Evolutionary conservation across 2,113 vertebrate species (phyloP).

Genomic region (Pongo pygmaeus): DNA sequence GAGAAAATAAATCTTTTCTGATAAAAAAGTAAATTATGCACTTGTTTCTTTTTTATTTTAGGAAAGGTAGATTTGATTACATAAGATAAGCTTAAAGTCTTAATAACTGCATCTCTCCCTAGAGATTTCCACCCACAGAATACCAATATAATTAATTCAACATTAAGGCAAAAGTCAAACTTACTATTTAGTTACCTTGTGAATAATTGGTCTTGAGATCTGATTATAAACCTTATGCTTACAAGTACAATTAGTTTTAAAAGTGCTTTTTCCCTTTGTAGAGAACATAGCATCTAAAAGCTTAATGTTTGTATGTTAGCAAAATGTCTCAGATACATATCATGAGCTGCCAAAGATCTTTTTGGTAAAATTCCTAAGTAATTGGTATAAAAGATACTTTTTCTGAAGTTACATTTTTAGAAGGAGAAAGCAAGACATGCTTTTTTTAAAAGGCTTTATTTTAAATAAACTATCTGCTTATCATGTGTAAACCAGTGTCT

Average conservation of each 20-base stretch:
- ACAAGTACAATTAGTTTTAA: slow-evolving; percentile 3
- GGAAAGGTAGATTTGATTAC: background rate
- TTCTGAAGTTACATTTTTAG: slow-evolving; percentile 1
- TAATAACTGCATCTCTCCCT: background rate
- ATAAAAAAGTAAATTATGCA: background rate
- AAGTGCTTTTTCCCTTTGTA: background rate
- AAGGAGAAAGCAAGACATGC: background rate
- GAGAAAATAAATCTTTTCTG: slow-evolving; percentile 4
- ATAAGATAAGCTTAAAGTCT: background rate
- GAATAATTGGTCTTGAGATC: background rate
- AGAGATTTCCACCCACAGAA: background rate
- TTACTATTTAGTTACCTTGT: background rate
- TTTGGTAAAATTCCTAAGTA: slow-evolving; percentile 33
- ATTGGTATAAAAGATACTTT: background rate
- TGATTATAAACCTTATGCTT: background rate
- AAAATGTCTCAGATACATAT: background rate
- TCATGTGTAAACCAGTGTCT: background rate
- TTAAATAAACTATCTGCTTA: slow-evolving; percentile 3
- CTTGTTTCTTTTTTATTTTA: background rate
- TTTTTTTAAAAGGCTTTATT: slow-evolving; percentile 28
- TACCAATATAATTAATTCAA: background rate
- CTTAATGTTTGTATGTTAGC: background rate
- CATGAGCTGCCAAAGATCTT: background rate
- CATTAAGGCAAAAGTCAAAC: background rate
- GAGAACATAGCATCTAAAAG: background rate